A percentile compares a stretch with the other conserved stretches of the same genome.
Conservation (phyloP, 2,888 invertebrate species). For the Drosophila percnosoma region DNA sequence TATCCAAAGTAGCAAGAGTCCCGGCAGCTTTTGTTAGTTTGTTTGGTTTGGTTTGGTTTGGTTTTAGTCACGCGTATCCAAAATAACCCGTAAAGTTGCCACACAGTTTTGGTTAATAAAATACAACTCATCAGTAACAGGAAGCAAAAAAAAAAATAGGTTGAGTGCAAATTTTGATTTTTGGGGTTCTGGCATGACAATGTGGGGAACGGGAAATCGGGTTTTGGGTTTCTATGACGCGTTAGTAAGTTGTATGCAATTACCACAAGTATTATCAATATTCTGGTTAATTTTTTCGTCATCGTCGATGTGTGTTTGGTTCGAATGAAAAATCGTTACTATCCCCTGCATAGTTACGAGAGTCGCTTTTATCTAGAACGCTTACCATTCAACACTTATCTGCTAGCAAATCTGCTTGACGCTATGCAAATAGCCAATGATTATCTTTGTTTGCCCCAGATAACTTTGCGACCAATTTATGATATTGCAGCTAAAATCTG, state of each 20-base stretch:
- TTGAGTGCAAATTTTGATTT: constrained; percentile 26
- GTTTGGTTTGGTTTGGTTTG: constrained; percentile 51
- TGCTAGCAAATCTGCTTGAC: constrained; percentile 57
- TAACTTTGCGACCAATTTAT: constrained; percentile 74
- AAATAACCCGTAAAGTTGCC: constrained; percentile 57
- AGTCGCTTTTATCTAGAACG: constrained; percentile 79
- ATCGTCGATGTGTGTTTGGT: constrained; percentile 78
- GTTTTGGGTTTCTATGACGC: constrained; percentile 33
- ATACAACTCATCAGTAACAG: constrained; percentile 62
- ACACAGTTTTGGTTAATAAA: constrained; percentile 65
- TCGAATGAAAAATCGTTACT: constrained; percentile 84
- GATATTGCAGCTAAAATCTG: constrained; percentile 70
- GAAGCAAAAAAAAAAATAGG: constrained; percentile 35
- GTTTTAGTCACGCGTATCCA: constrained; percentile 55
- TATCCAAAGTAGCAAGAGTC: constrained; percentile 77
- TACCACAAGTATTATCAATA: constrained; percentile 83
- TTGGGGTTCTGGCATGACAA: constrained; percentile 25
- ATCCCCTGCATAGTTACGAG: constrained; percentile 42
- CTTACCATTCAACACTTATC: constrained; percentile 46
- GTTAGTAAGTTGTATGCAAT: constrained; percentile 60
- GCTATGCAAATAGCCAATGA: constrained; percentile 57
- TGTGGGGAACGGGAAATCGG: constrained; percentile 27
- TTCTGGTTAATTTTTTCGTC: constrained; percentile 81
- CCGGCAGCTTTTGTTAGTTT: constrained; percentile 69
- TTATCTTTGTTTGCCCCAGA: constrained; percentile 53